Evolutionary conservation across 2,888 invertebrate genomes (phyloP), one percentile per base, ranked within the genome.

Genomic region (Lithophane semibrunnea): DNA sequence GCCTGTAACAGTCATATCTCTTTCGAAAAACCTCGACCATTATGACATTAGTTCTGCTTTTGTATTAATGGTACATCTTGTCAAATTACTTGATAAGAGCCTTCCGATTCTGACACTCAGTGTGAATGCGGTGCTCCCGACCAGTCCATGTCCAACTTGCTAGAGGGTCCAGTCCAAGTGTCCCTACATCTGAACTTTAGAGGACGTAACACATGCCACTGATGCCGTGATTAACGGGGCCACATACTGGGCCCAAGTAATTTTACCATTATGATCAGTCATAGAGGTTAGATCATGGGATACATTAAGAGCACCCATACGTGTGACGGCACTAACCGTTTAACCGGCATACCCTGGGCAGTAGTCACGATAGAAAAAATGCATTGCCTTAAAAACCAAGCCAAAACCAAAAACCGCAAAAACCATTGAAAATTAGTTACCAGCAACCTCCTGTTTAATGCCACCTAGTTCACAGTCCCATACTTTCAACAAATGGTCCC

Each of bases 401-500:
- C 21, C 18, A 49, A 49, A n/a, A n/a, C 7, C 3, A 12, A 18
- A 56, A 56, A n/a, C 1, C 16, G 29, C 3, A 12, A 18, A 56
- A 56, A n/a, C 1, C 16, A 47, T 47, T 16, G 1, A 71, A 64
- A 42, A 56, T 12, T 63, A 69, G 13, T 70, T 80, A 96, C 96
- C 96, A 79, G 97, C 98, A 88, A 99, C 97, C 94, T 99, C 98
- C 64, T 98, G 97, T 92, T 98, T 98, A 65, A 99, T 97, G 58
- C 98, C 98, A 69, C 98, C 98, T 68, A 98, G 95, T 90, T 98
- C 98, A 65, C 98, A 97, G 94, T 99, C 99, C 99, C 99, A 99
- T 13, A 99, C 93, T 93, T 98, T 98, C 24, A 99, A 96, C 1
- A 99, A 98, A 92, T 99, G 99, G 96, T 99, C 99, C 99, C 99